phyloP scores from a whole-genome alignment of 2,113 vertebrate species.

The Meles meles region DNA sequence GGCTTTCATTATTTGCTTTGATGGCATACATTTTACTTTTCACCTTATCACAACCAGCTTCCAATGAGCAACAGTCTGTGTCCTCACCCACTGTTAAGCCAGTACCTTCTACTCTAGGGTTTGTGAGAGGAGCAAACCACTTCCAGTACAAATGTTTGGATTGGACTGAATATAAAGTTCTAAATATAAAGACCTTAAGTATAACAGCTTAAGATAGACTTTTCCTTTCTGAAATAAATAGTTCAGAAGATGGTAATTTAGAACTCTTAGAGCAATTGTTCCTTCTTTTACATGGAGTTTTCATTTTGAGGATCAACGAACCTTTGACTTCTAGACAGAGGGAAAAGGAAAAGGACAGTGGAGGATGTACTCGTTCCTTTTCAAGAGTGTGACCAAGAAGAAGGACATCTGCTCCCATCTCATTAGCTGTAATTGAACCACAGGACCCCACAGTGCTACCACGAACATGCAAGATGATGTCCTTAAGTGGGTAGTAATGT shows the following conservation, averaged over 20 bases:
- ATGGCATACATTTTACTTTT: not conserved
- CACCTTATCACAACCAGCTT: not conserved
- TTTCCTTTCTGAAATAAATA: not conserved
- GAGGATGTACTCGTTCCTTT: not conserved
- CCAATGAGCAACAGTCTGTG: too few species aligned
- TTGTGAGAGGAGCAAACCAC: not conserved
- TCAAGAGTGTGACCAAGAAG: not conserved
- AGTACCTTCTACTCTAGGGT: not conserved
- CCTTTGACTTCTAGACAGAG: not conserved
- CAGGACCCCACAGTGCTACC: fast-evolving
- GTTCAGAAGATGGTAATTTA: not conserved
- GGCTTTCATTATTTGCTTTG: not conserved
- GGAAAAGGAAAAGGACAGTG: fast-evolving
- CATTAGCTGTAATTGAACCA: not conserved
- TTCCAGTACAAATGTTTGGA: not conserved
- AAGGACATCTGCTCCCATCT: not conserved
- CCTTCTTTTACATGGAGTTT: not conserved
- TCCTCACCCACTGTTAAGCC: not conserved
- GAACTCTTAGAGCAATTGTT: not conserved
- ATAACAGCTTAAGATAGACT: not conserved
- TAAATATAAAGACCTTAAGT: not conserved
- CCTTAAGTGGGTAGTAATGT: not conserved
- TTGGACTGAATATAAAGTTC: not conserved
- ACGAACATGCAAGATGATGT: not conserved
- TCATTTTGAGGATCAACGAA: not conserved